phyloP scores from a whole-genome alignment of 2,888 invertebrate species.

The Aphidius colemani region DNA sequence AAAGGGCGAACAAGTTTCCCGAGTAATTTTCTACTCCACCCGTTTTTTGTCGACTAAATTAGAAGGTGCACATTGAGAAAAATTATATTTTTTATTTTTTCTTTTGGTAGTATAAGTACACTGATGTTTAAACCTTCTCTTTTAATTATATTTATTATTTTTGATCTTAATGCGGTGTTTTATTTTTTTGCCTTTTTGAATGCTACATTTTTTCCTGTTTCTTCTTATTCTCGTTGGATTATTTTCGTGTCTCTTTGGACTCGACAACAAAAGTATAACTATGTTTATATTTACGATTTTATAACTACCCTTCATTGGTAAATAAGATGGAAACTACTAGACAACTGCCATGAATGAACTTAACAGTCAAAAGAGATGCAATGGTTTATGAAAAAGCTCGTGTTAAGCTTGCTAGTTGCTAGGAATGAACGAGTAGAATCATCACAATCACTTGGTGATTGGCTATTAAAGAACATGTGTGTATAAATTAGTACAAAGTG shows the following conservation, averaged over 20 bases:
- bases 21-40: slow-evolving; percentile 8
- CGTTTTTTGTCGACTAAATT: slow-evolving; percentile 1
- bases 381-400: too few relatives aligned
- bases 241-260: neutral
- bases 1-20: slow-evolving; percentile 4
- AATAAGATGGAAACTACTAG: neutral
- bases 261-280: neutral
- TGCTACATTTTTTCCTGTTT: too few relatives aligned
- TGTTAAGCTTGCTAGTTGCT: too few relatives aligned
- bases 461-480: too few relatives aligned
- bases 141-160: too few relatives aligned
- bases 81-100: neutral
- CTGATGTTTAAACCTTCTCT: too few relatives aligned
- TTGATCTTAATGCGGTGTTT: too few relatives aligned
- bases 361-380: too few relatives aligned
- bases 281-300: neutral
- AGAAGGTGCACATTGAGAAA: slow-evolving; percentile 9
- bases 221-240: neutral
- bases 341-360: neutral
- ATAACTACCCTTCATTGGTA: slow-evolving; percentile 9
- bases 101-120: too few relatives aligned
- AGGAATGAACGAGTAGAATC: too few relatives aligned
- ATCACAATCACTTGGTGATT: too few relatives aligned
- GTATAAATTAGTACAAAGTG: too few relatives aligned
- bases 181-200: neutral